These are phyloP conservation scores for Strix uralensis DNA, from an alignment of 2,113 vertebrate species.

Conservation along the genomic window DNA sequence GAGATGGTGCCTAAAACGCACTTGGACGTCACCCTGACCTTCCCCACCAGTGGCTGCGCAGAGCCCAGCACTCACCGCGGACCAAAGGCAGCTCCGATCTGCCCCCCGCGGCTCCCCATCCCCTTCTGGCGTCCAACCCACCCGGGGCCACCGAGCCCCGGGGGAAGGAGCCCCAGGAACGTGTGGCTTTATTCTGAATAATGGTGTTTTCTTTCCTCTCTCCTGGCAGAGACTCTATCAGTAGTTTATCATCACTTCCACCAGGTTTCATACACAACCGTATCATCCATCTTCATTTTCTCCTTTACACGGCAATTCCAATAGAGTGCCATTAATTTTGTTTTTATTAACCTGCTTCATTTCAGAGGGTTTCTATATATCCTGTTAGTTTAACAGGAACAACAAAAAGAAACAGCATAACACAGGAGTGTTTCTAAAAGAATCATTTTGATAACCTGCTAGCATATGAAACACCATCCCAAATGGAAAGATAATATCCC, in stretches of 20 bases:
- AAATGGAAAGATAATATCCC: constrained; percentile 73
- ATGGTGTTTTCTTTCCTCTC: constrained; percentile 22
- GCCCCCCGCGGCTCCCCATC: background rate
- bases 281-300: constrained; percentile 70
- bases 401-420: constrained; percentile 32
- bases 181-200: background rate
- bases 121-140: background rate
- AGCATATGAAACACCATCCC: constrained; percentile 56
- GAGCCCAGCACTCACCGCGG: background rate
- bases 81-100: constrained; percentile 10
- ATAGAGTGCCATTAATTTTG: constrained; percentile 55
- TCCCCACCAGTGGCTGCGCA: background rate
- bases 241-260: constrained; percentile 60
- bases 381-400: constrained; percentile 11
- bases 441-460: constrained; percentile 64
- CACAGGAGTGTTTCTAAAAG: constrained; percentile 6
- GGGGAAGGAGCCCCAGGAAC: background rate
- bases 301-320: constrained; percentile 39
- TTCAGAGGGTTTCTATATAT: background rate
- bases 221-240: constrained; percentile 15
- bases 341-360: constrained; percentile 49
- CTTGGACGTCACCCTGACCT: background rate
- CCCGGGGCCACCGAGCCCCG: background rate
- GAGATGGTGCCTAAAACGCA: background rate
- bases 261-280: constrained; percentile 50